These are phyloP conservation scores for Peromyscus leucopus DNA, from an alignment of 2,113 vertebrate species.

Conservation along the genomic window DNA sequence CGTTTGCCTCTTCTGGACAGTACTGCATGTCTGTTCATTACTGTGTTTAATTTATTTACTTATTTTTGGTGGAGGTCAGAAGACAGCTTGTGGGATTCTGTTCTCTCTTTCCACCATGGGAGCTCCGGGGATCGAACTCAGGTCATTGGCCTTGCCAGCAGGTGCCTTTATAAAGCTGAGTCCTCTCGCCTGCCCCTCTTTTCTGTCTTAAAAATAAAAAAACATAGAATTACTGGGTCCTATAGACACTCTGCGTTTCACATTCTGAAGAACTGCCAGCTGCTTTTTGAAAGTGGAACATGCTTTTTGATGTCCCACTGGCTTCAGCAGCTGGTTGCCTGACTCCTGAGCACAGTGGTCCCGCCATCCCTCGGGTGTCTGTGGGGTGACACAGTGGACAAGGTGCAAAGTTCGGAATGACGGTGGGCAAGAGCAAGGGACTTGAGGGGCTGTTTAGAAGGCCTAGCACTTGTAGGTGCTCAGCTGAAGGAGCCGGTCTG, in stretches of 20 bases:
- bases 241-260: neutral
- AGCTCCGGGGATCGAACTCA: neutral
- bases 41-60: neutral
- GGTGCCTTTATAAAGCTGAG: neutral
- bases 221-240: neutral
- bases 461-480: neutral
- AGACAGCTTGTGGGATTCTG: neutral
- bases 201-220: neutral
- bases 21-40: neutral
- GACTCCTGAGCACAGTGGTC: neutral
- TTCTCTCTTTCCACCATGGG: neutral
- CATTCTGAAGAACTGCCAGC: neutral
- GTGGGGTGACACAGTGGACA: neutral
- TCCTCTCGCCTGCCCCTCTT: neutral
- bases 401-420: neutral
- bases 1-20: neutral
- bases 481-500: neutral
- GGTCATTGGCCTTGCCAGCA: neutral
- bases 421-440: neutral
- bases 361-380: neutral
- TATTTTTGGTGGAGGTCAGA: neutral
- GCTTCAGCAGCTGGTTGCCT: neutral
- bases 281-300: neutral
- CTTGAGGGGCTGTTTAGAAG: neutral
- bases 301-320: accelerated